These are phyloP conservation scores for Ctenicera cuprea DNA, from an alignment of 2,888 invertebrate genomes.

Conservation along the genomic window DNA sequence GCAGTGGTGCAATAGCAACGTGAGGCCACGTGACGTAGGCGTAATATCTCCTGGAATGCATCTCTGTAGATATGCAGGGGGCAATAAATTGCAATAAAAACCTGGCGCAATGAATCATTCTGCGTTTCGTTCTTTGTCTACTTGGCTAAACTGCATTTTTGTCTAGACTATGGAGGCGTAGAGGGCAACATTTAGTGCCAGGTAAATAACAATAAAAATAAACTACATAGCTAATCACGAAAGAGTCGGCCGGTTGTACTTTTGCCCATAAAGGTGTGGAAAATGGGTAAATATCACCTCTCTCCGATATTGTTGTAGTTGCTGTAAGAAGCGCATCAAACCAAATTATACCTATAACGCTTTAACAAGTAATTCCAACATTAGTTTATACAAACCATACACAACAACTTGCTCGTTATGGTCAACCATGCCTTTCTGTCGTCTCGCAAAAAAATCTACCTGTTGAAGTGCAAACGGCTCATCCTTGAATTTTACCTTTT, in stretches of 20 bases:
- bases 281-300: slow-evolving; percentile 22
- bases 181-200: slow-evolving; percentile 57
- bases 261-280: slow-evolving; percentile 13
- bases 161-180: slow-evolving; percentile 62
- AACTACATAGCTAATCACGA: slow-evolving; percentile 49
- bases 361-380: slow-evolving; percentile 15
- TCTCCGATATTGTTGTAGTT: slow-evolving; percentile 8
- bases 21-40: slow-evolving; percentile 57
- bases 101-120: slow-evolving; percentile 65
- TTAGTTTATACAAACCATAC: slow-evolving; percentile 12
- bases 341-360: slow-evolving; percentile 1
- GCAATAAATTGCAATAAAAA: slow-evolving; percentile 66
- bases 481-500: neutral
- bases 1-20: slow-evolving; percentile 46
- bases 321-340: slow-evolving; percentile 14
- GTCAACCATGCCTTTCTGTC: neutral
- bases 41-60: slow-evolving; percentile 63
- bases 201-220: slow-evolving; percentile 56
- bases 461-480: neutral
- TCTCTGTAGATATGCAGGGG: slow-evolving; percentile 60
- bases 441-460: neutral
- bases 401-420: slow-evolving; percentile 12
- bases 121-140: slow-evolving; percentile 61
- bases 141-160: slow-evolving; percentile 62
- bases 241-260: slow-evolving; percentile 16